Percentiles rank a stretch among this genome's conserved stretches.
These are phyloP conservation scores for Hecatera dysodea DNA, from an alignment of 2,888 invertebrate genomes.

Conservation along the genomic window DNA sequence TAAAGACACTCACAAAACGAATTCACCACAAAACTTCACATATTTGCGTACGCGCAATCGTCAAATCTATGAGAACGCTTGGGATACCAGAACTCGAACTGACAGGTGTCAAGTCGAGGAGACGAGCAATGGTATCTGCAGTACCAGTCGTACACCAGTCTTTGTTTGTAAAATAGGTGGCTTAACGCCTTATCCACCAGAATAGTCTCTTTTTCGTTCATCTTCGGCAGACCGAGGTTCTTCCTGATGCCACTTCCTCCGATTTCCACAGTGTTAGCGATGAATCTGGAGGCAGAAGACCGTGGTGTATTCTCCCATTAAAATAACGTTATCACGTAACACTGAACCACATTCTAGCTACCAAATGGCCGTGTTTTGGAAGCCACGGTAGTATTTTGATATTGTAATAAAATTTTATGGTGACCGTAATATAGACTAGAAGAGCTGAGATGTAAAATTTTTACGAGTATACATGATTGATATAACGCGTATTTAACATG, in stretches of 20 bases:
- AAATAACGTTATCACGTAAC: constrained; percentile 37
- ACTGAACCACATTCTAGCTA: constrained; percentile 33
- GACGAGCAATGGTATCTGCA: constrained; percentile 74
- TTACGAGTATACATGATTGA: constrained; percentile 48
- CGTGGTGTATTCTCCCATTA: constrained; percentile 66
- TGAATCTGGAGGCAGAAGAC: constrained; percentile 83
- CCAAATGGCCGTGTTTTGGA: constrained; percentile 50
- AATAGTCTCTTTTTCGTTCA: constrained; percentile 83
- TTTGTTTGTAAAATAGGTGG: constrained; percentile 73
- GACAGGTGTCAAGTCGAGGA: constrained; percentile 72
- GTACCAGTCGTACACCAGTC: constrained; percentile 79
- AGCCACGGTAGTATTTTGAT: constrained; percentile 52
- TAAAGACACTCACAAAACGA: constrained; percentile 39
- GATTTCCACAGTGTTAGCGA: constrained; percentile 85
- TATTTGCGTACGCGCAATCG: constrained; percentile 81
- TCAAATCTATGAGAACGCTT: constrained; percentile 69
- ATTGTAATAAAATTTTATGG: constrained; percentile 63
- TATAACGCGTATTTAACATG: constrained; percentile 27
- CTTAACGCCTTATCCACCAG: constrained; percentile 81
- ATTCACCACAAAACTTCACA: constrained; percentile 62
- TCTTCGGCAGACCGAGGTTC: constrained; percentile 86
- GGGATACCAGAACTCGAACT: constrained; percentile 77
- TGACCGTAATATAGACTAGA: constrained; percentile 47
- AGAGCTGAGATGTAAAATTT: constrained; percentile 51
- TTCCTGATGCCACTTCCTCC: constrained; percentile 84